phyloP scores from a whole-genome alignment of 2,797 vertebrate genomes.

The Heteromormyrus szaboi region DNA sequence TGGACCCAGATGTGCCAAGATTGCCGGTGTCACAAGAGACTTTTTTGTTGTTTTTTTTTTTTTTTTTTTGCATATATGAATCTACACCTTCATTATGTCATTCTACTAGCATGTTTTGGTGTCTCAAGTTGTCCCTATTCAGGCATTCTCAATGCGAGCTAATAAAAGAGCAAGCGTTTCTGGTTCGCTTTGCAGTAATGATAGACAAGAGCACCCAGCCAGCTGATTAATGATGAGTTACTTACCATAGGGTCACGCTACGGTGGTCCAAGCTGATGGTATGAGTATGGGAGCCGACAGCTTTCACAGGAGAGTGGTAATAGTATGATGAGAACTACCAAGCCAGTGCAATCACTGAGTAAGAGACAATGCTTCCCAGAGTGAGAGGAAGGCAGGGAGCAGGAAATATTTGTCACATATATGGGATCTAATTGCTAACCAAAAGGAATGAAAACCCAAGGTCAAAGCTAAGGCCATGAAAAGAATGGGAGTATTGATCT shows the following conservation, averaged over 20 bases:
- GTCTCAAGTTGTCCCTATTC: background rate
- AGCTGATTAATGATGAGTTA: background rate
- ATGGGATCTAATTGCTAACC: constrained; percentile 29
- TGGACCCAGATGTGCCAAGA: background rate
- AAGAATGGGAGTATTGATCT: constrained; percentile 25
- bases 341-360: constrained; percentile 31
- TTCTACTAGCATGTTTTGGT: background rate
- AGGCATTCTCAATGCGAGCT: background rate
- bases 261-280: constrained; percentile 15
- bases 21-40: background rate
- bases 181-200: background rate
- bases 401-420: constrained; percentile 45
- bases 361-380: constrained; percentile 20
- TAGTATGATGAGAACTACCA: constrained; percentile 14
- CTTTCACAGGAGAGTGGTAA: constrained; percentile 25
- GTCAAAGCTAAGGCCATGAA: constrained; percentile 19
- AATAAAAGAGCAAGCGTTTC: background rate
- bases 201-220: background rate
- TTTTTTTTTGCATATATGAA: background rate
- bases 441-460: constrained; percentile 25
- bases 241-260: constrained; percentile 20
- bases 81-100: background rate
- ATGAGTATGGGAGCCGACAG: constrained; percentile 19
- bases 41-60: background rate
- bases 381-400: constrained; percentile 35